These are phyloP conservation scores for Oedothorax gibbosus DNA, from an alignment of 1,140 invertebrate species.

Conservation along the genomic window DNA sequence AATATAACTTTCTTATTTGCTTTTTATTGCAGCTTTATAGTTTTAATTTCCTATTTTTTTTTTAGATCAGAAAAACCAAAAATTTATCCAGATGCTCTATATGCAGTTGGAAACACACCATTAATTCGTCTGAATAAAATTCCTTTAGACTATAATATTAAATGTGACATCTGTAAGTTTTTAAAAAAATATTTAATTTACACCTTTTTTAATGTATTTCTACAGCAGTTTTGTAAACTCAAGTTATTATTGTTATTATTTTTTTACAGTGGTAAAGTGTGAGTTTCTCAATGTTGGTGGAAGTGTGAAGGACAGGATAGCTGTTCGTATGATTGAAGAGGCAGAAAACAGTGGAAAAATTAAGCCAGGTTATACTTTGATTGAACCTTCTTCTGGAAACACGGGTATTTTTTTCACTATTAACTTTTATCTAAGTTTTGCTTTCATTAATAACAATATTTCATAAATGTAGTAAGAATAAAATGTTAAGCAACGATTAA, in stretches of 20 bases:
- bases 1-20: too few relatives aligned
- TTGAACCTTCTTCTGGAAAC: constrained; percentile 91
- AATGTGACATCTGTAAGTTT: constrained; percentile 95
- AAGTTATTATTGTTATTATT: constrained; percentile 53
- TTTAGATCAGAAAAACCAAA: constrained; percentile 69
- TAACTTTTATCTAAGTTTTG: neutral
- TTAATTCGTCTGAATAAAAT: constrained; percentile 89
- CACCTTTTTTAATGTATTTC: neutral
- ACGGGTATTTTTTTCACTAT: constrained; percentile 73
- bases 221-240: neutral
- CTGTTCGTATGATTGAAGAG: constrained; percentile 92
- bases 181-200: neutral
- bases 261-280: constrained; percentile 90
- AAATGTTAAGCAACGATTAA: neutral
- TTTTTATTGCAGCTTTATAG: too few relatives aligned
- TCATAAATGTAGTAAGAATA: too few relatives aligned
- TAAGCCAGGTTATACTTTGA: constrained; percentile 90
- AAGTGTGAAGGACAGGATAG: constrained; percentile 97
- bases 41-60: neutral
- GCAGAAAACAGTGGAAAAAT: constrained; percentile 88
- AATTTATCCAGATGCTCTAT: constrained; percentile 82
- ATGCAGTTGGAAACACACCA: constrained; percentile 93
- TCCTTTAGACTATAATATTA: constrained; percentile 81
- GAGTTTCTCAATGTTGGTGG: constrained; percentile 98
- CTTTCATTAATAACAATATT: too few relatives aligned